phyloP scores from a whole-genome alignment of 1,140 invertebrate species.

The Psilanteris sp. region DNA sequence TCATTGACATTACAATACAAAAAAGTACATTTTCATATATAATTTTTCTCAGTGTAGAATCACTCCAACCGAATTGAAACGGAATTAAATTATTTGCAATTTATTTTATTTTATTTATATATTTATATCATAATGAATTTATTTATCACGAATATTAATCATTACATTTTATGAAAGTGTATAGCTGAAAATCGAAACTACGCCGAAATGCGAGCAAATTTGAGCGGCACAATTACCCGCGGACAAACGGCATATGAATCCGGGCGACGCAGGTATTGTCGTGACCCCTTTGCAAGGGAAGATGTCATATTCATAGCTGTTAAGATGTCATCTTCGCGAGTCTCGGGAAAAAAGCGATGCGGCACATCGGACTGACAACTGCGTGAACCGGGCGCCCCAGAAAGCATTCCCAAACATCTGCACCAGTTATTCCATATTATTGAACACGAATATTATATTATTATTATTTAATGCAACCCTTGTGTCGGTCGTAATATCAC shows the following conservation, averaged over 20 bases:
- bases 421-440: slow-evolving; percentile 70
- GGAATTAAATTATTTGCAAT: no score
- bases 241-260: slow-evolving; percentile 32
- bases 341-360: slow-evolving; percentile 50
- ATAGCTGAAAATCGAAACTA: no score
- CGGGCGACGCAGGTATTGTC: slow-evolving; percentile 53
- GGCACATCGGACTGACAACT: slow-evolving; percentile 63
- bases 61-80: no score
- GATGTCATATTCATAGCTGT: slow-evolving; percentile 70
- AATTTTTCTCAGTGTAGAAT: no score
- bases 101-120: no score
- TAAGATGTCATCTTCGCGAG: slow-evolving; percentile 70
- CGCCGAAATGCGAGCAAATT: no score
- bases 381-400: slow-evolving; percentile 27
- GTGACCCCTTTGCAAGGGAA: slow-evolving; percentile 57
- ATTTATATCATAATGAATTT: no score
- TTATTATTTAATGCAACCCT: slow-evolving; percentile 66
- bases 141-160: no score
- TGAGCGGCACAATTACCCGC: slow-evolving; percentile 22
- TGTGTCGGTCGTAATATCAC: slow-evolving; percentile 57
- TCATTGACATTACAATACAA: no score
- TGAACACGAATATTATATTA: slow-evolving; percentile 67
- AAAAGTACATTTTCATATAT: no score
- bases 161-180: no score
- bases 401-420: slow-evolving; percentile 58